phyloP scores from a whole-genome alignment of 2,113 vertebrate species.

The Phalacrocorax brasilianus region DNA sequence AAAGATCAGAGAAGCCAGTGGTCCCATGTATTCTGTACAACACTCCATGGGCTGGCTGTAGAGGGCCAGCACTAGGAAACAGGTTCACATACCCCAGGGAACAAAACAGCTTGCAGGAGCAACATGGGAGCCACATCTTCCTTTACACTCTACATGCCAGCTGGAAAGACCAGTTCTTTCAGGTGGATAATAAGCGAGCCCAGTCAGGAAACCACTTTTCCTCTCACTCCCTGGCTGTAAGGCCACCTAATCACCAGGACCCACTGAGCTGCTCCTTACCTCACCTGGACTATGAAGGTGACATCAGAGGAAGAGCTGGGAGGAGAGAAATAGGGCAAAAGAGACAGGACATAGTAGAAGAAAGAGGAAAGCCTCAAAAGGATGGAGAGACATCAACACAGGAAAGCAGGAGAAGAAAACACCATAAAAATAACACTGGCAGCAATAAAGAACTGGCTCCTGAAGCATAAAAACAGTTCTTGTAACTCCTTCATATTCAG shows the following conservation, averaged over 20 bases:
- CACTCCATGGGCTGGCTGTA: neutral
- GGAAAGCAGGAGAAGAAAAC: neutral
- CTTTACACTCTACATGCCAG: neutral
- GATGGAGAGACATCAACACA: neutral
- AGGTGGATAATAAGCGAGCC: neutral
- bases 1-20: neutral
- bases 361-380: neutral
- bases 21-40: fast-evolving
- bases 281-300: neutral
- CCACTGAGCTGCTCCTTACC: neutral
- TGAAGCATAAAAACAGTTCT: neutral
- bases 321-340: neutral
- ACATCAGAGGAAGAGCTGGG: neutral
- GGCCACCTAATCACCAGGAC: neutral
- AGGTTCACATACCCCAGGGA: neutral
- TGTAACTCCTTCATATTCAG: neutral
- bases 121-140: neutral
- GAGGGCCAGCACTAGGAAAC: neutral
- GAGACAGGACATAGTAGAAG: neutral
- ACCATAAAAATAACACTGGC: neutral
- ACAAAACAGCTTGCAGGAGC: neutral
- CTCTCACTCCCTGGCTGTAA: neutral
- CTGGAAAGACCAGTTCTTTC: neutral
- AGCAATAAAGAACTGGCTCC: neutral
- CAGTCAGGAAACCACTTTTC: neutral